These are phyloP conservation scores for Pituophis catenifer DNA, from an alignment of 2,113 vertebrate genomes.

Conservation along the genomic window DNA sequence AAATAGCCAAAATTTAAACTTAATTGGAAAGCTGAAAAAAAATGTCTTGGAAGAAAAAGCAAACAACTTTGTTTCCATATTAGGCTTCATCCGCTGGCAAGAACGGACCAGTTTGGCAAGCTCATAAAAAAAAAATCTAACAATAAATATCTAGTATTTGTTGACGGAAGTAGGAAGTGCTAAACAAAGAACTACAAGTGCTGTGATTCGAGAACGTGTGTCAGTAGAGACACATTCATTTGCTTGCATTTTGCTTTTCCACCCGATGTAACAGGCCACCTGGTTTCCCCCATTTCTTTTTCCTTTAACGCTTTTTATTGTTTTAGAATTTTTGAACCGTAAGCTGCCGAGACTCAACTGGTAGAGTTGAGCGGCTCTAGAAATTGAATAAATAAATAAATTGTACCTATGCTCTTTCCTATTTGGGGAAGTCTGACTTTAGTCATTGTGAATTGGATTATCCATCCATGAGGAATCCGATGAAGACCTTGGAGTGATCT, in stretches of 20 bases:
- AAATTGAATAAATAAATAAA: neutral
- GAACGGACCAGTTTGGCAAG: neutral
- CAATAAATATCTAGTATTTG: neutral
- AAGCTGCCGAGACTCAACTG: neutral
- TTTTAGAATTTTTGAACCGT: neutral
- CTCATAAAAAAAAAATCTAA: neutral
- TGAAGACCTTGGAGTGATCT: neutral
- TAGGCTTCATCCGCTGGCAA: neutral
- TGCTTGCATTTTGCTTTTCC: neutral
- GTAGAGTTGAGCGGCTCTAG: neutral
- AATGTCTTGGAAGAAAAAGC: neutral
- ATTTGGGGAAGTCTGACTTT: neutral
- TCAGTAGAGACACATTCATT: neutral
- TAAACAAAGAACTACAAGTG: neutral
- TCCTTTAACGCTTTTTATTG: neutral
- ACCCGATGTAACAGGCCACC: neutral
- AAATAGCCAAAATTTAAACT: neutral
- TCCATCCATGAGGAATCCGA: neutral
- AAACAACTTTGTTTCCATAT: neutral
- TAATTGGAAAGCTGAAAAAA: neutral
- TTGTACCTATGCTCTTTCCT: neutral
- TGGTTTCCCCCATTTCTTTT: neutral
- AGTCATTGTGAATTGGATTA: neutral
- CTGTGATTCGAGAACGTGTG: neutral
- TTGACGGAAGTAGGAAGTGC: neutral